Percentiles rank a stretch among this genome's conserved stretches.
Evolutionary conservation across 2,888 invertebrate species (phyloP).

Genomic region (Pyrochroa serraticornis): DNA sequence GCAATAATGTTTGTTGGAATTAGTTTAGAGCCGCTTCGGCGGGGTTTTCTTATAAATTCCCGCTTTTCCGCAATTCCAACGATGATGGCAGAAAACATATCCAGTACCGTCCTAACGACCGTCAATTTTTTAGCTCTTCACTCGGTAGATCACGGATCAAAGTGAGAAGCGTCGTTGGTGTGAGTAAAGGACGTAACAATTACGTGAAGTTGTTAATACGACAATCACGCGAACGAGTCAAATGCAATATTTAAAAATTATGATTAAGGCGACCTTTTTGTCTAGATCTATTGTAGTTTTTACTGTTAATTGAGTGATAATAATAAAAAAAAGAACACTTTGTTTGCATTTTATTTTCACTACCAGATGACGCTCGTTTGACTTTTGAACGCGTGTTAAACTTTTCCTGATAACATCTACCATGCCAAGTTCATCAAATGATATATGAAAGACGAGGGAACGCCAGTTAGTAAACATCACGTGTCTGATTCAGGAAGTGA

Average conservation of each 20-base stretch:
- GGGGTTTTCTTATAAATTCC: background rate
- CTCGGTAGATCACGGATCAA: slow-evolving; percentile 16
- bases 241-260: slow-evolving; percentile 15
- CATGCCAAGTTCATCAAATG: too few species aligned
- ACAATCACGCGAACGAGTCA: slow-evolving; percentile 34
- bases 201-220: slow-evolving; percentile 36
- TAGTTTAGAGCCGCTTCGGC: slow-evolving; percentile 8
- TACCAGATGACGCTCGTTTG: too few species aligned
- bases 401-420: background rate
- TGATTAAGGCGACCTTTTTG: slow-evolving; percentile 7
- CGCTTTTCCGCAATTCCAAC: too few species aligned
- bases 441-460: too few species aligned
- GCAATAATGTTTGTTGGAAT: slow-evolving; percentile 21
- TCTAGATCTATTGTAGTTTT: slow-evolving; percentile 12
- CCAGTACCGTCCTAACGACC: slow-evolving; percentile 35
- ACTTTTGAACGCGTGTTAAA: too few species aligned
- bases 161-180: slow-evolving; percentile 13
- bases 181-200: slow-evolving; percentile 28
- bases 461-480: too few species aligned
- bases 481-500: too few species aligned
- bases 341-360: background rate
- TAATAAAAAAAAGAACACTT: background rate
- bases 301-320: slow-evolving; percentile 19
- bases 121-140: slow-evolving; percentile 29
- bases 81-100: slow-evolving; percentile 39